These are phyloP conservation scores for Paramuricea clavata DNA, from an alignment of 92 coral and sea anemone species.

Conservation along the genomic window DNA sequence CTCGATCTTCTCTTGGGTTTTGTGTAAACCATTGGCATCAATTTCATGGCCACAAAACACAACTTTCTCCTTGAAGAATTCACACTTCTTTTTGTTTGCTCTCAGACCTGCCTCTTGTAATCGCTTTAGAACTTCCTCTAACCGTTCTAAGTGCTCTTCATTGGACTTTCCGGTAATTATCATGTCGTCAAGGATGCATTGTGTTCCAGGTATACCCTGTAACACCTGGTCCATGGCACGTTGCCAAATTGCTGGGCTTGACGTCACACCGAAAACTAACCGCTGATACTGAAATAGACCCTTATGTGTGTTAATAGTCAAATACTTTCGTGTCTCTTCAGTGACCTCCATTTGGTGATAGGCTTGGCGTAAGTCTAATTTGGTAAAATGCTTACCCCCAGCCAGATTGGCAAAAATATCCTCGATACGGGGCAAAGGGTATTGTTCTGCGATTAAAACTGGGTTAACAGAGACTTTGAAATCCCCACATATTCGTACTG, in stretches of 20 bases:
- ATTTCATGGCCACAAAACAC: constrained; percentile 52
- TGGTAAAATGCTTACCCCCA: too few species aligned
- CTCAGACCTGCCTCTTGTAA: constrained; percentile 59
- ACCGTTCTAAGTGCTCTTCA: constrained; percentile 60
- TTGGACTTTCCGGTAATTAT: constrained; percentile 60
- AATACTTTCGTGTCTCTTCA: constrained; percentile 63
- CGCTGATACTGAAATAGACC: constrained; percentile 71
- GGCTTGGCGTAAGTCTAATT: too few species aligned
- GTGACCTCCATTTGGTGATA: too few species aligned
- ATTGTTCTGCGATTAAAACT: too few species aligned
- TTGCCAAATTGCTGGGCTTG: constrained; percentile 74
- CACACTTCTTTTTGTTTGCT: constrained; percentile 66
- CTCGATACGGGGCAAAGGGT: too few species aligned
- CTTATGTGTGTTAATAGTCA: constrained; percentile 74
- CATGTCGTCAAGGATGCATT: constrained; percentile 68
- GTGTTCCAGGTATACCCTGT: constrained; percentile 55
- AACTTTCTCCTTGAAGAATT: constrained; percentile 49
- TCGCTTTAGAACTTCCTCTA: constrained; percentile 58
- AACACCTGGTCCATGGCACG: constrained; percentile 71
- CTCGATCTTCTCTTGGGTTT: constrained; percentile 46
- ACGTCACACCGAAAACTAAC: constrained; percentile 69
- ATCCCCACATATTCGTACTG: too few species aligned
- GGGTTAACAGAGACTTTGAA: too few species aligned
- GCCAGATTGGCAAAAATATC: too few species aligned
- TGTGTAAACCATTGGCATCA: constrained; percentile 49